phyloP scores from a whole-genome alignment of 2,797 vertebrate species.

The Hydrocynus forskahlii region DNA sequence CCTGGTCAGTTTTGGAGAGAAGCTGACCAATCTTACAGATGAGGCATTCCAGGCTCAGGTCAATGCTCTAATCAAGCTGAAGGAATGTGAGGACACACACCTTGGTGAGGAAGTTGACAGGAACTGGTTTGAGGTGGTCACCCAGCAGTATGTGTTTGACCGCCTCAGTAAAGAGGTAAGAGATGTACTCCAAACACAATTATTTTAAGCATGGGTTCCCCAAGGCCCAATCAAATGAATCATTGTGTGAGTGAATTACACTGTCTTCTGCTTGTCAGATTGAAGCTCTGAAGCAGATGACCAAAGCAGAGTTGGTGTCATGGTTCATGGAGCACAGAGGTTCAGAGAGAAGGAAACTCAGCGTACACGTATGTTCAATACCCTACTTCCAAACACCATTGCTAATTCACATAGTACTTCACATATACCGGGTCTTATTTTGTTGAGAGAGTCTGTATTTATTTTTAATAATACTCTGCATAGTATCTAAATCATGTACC shows the following conservation, averaged over 20 bases:
- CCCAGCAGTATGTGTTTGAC: constrained; percentile 91
- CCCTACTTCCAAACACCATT: too few species aligned
- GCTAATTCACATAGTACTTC: too few species aligned
- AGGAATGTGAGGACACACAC: constrained; percentile 92
- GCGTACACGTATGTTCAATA: constrained; percentile 83
- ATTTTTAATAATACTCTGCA: too few species aligned
- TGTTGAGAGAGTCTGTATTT: too few species aligned
- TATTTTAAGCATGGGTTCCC: too few species aligned
- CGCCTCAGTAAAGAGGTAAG: constrained; percentile 88
- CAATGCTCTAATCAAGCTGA: constrained; percentile 91
- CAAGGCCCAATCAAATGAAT: too few species aligned
- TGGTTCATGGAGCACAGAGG: constrained; percentile 87
- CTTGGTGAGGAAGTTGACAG: constrained; percentile 95
- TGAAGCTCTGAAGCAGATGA: constrained; percentile 87
- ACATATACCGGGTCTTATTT: too few species aligned
- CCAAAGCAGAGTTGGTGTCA: constrained; percentile 82
- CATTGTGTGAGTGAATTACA: too few species aligned
- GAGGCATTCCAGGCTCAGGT: constrained; percentile 91
- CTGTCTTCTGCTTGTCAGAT: constrained; percentile 74
- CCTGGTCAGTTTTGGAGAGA: constrained; percentile 85
- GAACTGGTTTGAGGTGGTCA: constrained; percentile 94
- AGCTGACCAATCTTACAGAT: constrained; percentile 82
- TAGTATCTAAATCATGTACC: too few species aligned
- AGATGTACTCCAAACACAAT: background rate
- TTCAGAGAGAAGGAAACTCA: constrained; percentile 82